phyloP scores from a whole-genome alignment of 2,797 vertebrate species.

The Ibycter americanus region DNA sequence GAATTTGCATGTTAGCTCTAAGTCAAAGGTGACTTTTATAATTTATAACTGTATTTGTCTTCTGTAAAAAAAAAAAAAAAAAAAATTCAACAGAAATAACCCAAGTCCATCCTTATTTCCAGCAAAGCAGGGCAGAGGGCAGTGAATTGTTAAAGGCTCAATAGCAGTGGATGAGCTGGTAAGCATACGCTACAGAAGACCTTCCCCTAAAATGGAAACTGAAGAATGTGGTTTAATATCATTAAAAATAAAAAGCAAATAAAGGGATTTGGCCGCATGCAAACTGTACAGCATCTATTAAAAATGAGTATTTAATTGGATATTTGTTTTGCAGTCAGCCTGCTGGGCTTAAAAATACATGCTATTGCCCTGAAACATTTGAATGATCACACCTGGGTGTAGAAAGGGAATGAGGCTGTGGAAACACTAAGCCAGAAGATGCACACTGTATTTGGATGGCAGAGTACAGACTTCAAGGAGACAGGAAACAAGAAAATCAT shows the following conservation, averaged over 20 bases:
- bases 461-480: background rate
- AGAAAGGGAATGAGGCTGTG: background rate
- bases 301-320: background rate
- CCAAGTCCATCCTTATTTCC: background rate
- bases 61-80: background rate
- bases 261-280: background rate
- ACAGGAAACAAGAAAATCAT: background rate
- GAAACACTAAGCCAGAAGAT: background rate
- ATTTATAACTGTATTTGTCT: background rate
- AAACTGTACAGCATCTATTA: background rate
- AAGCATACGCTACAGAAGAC: background rate
- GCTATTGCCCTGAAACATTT: background rate
- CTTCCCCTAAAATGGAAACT: background rate
- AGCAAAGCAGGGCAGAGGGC: background rate
- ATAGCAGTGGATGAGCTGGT: background rate
- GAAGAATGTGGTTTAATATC: background rate
- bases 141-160: background rate
- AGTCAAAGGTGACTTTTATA: background rate
- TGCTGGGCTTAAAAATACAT: background rate
- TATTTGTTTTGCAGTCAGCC: constrained; percentile 8
- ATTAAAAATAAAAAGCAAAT: background rate
- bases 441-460: background rate
- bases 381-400: background rate
- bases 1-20: background rate
- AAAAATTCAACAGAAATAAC: background rate